Base-by-base conservation (phyloP, 1,140 invertebrate species). In the Eulimnadia texana region DNA sequence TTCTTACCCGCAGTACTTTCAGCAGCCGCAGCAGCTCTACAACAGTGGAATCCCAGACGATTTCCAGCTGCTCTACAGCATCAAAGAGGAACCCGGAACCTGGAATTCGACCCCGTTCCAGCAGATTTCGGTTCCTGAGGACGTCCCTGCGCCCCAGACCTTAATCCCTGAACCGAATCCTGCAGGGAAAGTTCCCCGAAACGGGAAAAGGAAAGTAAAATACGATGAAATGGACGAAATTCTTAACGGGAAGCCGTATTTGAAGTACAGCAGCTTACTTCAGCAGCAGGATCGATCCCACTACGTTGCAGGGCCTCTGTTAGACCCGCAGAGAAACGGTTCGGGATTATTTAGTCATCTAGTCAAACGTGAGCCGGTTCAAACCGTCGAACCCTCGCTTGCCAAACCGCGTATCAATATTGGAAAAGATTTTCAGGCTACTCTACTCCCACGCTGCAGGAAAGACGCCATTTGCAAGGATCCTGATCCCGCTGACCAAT, bases 271-370 rank as follows among this genome's bases (percentile, higher is more conserved):
- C 55, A 33, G 55, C 0, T 57, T 52, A 52, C 23, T 52, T 23
- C 50, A 52, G 50, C 50, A 29, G 3, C 55, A 57, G 22, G 53
- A 55, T 16, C n/a, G 19, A 2, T 1, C 28, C 55, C 55, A 33
- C 33, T 2, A 11, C 88, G 1, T 88, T 82, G 65, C 78, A 86
- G 64, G 85, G 24, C 27, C 27, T 57, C 55, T 57, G 55, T 57
- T 57, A 27, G 29, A 57, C 33, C 55, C 55, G 13, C 25, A 33
- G 19, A 9, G 55, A 3, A 29, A 33, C 55, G 55, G 55, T 3
- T 23, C 16, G 3, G 27, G 55, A 29, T 27, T 29, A 2, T 57
- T 27, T 20, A 29, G 55, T 23, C 27, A 57, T 57, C 25, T 33
- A 57, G 55, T 57, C 52, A 54, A 27, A 27, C 23, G 28, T 27